phyloP scores from a whole-genome alignment of 2,113 vertebrate species.

The Odocoileus virginianus region DNA sequence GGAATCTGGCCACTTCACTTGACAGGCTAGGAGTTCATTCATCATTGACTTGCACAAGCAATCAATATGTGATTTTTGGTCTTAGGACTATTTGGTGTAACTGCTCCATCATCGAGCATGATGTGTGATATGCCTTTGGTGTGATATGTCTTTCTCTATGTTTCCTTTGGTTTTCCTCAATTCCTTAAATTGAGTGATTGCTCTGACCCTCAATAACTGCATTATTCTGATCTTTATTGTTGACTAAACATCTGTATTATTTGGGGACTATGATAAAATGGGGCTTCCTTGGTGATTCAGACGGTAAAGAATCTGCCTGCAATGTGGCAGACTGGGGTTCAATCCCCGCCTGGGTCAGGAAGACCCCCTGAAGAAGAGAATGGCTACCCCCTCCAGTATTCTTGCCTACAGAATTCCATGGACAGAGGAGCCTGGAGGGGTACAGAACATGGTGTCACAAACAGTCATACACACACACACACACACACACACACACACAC shows the following conservation, averaged over 20 bases:
- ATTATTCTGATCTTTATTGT: background rate
- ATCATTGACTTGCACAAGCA: background rate
- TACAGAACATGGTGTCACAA: background rate
- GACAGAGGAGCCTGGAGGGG: background rate
- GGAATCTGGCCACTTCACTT: background rate
- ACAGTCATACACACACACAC: background rate
- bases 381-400: background rate
- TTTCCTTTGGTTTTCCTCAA: background rate
- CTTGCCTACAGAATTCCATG: background rate
- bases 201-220: background rate
- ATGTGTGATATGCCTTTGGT: too few relatives aligned
- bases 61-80: background rate
- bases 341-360: background rate
- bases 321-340: background rate
- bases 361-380: background rate
- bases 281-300: background rate
- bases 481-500: background rate
- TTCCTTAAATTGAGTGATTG: background rate
- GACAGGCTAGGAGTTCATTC: background rate
- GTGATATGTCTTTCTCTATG: background rate
- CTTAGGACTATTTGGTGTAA: background rate
- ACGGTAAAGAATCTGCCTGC: background rate
- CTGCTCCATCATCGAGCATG: background rate
- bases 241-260: background rate
- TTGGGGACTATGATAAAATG: background rate